A percentile compares a stretch with the other conserved stretches of the same genome.
Conservation (phyloP, 1,140 invertebrate genomes). For the Ceratoteleas bidentatus region DNA sequence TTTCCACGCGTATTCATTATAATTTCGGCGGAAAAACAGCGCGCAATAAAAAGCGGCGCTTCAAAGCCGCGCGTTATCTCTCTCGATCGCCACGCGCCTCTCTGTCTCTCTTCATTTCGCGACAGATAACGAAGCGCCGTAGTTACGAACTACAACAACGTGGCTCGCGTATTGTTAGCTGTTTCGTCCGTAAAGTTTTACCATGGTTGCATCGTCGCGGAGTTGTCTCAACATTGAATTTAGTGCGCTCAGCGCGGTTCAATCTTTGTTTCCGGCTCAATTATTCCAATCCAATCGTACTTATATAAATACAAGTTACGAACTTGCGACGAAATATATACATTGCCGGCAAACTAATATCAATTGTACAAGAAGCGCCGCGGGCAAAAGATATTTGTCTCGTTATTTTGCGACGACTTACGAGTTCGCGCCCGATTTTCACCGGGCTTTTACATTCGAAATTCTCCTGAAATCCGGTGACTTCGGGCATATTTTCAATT, state of each 20-base stretch:
- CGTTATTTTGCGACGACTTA: no score
- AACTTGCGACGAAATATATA: slow-evolving; percentile 48
- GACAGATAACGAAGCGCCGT: slow-evolving; percentile 61
- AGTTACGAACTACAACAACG: slow-evolving; percentile 58
- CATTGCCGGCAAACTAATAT: slow-evolving; percentile 31
- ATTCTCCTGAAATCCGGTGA: no score
- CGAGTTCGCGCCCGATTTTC: no score
- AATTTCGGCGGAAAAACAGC: neutral
- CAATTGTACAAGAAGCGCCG: slow-evolving; percentile 30
- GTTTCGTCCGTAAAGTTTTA: slow-evolving; percentile 64
- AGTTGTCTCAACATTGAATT: slow-evolving; percentile 66
- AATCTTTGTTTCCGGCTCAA: slow-evolving; percentile 67
- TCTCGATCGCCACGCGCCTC: slow-evolving; percentile 19
- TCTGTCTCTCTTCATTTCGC: slow-evolving; percentile 24
- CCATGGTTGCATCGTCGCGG: slow-evolving; percentile 54
- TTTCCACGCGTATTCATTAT: neutral
- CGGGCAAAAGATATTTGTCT: slow-evolving; percentile 16
- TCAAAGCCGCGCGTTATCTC: slow-evolving; percentile 24
- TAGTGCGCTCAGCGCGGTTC: slow-evolving; percentile 51
- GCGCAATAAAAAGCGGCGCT: neutral
- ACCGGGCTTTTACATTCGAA: no score
- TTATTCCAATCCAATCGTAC: slow-evolving; percentile 67
- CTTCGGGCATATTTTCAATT: no score
- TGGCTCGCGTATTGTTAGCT: slow-evolving; percentile 59
- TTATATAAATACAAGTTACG: slow-evolving; percentile 65